Evolutionary conservation across 1,140 invertebrate genomes (phyloP).

Genomic region (Pissodes strobi): DNA sequence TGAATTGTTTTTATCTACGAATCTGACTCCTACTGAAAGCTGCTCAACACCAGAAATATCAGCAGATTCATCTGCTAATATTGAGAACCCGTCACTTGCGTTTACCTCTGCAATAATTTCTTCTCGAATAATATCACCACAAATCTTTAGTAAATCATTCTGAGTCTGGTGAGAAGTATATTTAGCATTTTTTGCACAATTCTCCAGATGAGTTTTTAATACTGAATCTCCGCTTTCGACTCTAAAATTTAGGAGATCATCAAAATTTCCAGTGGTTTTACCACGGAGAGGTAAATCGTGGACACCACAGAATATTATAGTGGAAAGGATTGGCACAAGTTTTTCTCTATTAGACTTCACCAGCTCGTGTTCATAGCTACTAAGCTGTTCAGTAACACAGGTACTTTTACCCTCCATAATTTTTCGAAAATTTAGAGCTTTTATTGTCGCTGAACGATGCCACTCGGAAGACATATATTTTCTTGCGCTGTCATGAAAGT

Average conservation of each 20-base stretch:
- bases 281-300: constrained; percentile 15
- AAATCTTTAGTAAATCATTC: constrained; percentile 22
- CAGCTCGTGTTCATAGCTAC: constrained; percentile 4
- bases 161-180: constrained; percentile 21
- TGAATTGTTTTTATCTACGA: no score
- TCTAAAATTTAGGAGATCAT: constrained; percentile 22
- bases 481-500: not conserved
- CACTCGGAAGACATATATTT: constrained; percentile 3
- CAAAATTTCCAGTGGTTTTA: constrained; percentile 12
- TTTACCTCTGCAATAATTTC: constrained; percentile 16
- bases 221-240: constrained; percentile 13
- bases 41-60: constrained; percentile 48
- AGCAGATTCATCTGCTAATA: constrained; percentile 46
- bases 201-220: constrained; percentile 8
- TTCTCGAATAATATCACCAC: constrained; percentile 5
- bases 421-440: constrained; percentile 4
- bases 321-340: not conserved
- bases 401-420: constrained; percentile 1
- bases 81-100: constrained; percentile 28
- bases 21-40: constrained; percentile 45
- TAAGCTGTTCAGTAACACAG: constrained; percentile 10
- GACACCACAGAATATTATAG: constrained; percentile 7
- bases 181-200: constrained; percentile 15
- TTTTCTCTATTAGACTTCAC: constrained; percentile 5
- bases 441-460: constrained; percentile 9